These are phyloP conservation scores for Potamilus streckersoni DNA, from an alignment of 1,140 invertebrate species.

Conservation along the genomic window DNA sequence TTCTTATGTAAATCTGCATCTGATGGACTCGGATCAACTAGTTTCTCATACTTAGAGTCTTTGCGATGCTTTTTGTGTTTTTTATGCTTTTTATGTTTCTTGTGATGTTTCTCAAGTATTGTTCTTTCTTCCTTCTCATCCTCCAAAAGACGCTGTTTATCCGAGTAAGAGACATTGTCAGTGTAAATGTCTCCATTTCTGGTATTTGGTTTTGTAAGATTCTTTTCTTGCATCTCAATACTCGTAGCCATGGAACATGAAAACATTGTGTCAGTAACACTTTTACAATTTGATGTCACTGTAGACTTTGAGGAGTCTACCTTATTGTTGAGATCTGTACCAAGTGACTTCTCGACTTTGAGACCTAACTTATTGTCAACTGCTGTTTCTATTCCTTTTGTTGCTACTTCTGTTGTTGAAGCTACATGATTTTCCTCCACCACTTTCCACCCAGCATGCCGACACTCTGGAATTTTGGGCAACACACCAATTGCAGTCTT, in stretches of 20 bases:
- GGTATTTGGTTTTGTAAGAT: neutral
- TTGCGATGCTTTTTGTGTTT: slow-evolving; percentile 37
- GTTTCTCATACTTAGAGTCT: slow-evolving; percentile 33
- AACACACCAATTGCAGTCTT: slow-evolving; percentile 8
- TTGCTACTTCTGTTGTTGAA: neutral
- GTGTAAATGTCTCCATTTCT: neutral
- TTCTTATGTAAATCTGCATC: slow-evolving; percentile 24
- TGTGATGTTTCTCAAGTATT: slow-evolving; percentile 24
- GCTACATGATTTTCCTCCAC: slow-evolving; percentile 4
- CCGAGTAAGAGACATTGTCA: slow-evolving; percentile 22
- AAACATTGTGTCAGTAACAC: neutral
- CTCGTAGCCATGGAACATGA: neutral
- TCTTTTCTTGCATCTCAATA: neutral
- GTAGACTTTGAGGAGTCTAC: too few species aligned
- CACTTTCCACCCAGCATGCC: neutral
- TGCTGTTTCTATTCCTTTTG: too few species aligned
- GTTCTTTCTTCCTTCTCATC: neutral
- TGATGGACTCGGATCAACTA: slow-evolving; percentile 18
- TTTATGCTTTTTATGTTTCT: slow-evolving; percentile 52
- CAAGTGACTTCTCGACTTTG: too few species aligned
- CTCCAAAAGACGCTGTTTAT: slow-evolving; percentile 35
- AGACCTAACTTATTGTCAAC: too few species aligned
- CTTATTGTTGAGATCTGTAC: too few species aligned
- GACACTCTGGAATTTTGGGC: neutral
- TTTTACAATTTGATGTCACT: neutral